Percentiles rank a stretch among this genome's conserved stretches.
These are phyloP conservation scores for Apeira syringaria DNA, from an alignment of 2,888 invertebrate genomes.

Conservation along the genomic window DNA sequence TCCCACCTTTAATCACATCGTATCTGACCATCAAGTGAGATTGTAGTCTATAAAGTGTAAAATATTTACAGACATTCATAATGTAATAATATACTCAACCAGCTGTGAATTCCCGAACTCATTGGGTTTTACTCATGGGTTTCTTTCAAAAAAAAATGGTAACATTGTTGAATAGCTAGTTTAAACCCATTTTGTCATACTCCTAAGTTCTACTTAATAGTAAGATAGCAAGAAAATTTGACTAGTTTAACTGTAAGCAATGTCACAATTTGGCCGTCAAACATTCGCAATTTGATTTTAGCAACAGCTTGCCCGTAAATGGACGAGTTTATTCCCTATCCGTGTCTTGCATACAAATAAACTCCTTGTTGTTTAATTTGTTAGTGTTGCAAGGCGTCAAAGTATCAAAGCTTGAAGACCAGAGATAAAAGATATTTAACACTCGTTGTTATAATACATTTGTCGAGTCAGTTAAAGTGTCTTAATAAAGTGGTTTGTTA, in stretches of 20 bases:
- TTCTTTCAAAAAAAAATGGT: no score
- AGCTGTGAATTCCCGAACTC: no score
- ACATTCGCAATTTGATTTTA: conserved; percentile 38
- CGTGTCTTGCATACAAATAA: conserved; percentile 66
- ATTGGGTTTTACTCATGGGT: no score
- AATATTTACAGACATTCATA: no score
- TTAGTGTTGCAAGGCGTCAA: conserved; percentile 68
- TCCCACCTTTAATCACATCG: no score
- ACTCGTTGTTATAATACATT: conserved; percentile 11
- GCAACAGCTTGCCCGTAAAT: conserved; percentile 41
- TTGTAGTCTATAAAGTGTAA: no score
- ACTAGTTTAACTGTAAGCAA: conserved; percentile 2
- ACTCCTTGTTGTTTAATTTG: conserved; percentile 70
- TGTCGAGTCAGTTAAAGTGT: conserved; percentile 27
- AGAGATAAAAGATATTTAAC: conserved; percentile 34
- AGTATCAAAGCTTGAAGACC: conserved; percentile 55
- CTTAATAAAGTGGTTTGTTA: conserved; percentile 53
- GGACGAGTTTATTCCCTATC: conserved; percentile 48
- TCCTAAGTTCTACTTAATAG: conserved; percentile 3
- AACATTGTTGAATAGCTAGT: no score
- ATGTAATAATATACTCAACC: no score
- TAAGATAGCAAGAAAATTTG: conserved; percentile 4
- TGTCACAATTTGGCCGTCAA: conserved; percentile 22
- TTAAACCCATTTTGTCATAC: no score
- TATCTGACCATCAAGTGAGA: no score